Evolutionary conservation across 1,140 invertebrate genomes (phyloP).

Genomic region (Brachystomella parvula): DNA sequence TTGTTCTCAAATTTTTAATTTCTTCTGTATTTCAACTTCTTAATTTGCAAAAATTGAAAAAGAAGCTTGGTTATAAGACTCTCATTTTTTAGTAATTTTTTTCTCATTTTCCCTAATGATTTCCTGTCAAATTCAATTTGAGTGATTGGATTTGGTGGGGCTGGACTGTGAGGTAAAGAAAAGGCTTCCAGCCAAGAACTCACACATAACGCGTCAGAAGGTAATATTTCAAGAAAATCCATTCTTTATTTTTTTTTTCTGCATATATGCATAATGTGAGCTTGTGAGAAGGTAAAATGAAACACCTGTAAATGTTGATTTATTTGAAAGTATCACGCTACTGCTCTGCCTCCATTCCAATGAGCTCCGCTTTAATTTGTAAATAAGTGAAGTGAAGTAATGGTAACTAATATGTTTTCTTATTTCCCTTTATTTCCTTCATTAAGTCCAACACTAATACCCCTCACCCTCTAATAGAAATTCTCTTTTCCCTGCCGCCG

Average conservation of each 20-base stretch:
- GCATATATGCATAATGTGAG: background rate
- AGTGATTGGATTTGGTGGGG: conserved; percentile 23
- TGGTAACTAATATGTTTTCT: conserved; percentile 8
- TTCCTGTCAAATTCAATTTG: conserved; percentile 31
- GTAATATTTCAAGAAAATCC: background rate
- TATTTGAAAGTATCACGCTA: conserved; percentile 34
- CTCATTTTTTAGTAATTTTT: background rate
- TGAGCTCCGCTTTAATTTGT: background rate
- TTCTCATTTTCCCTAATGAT: conserved; percentile 13
- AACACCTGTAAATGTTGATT: conserved; percentile 38
- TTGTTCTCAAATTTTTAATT: background rate
- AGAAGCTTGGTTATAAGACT: background rate
- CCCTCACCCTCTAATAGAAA: conserved; percentile 1
- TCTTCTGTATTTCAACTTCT: background rate
- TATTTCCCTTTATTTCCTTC: conserved; percentile 10
- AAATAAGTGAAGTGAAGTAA: background rate
- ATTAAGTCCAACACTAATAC: conserved; percentile 1
- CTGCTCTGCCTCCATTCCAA: background rate
- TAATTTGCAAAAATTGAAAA: background rate
- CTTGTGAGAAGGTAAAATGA: background rate
- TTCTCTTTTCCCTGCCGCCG: background rate
- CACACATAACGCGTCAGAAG: conserved; percentile 8
- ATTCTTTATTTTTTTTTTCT: conserved; percentile 7
- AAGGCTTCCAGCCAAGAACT: conserved; percentile 3
- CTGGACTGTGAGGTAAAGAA: conserved; percentile 25